Percentiles rank a stretch among this genome's conserved stretches.
These are phyloP conservation scores for Chloropsis hardwickii DNA, from an alignment of 2,113 vertebrate genomes.

Conservation along the genomic window DNA sequence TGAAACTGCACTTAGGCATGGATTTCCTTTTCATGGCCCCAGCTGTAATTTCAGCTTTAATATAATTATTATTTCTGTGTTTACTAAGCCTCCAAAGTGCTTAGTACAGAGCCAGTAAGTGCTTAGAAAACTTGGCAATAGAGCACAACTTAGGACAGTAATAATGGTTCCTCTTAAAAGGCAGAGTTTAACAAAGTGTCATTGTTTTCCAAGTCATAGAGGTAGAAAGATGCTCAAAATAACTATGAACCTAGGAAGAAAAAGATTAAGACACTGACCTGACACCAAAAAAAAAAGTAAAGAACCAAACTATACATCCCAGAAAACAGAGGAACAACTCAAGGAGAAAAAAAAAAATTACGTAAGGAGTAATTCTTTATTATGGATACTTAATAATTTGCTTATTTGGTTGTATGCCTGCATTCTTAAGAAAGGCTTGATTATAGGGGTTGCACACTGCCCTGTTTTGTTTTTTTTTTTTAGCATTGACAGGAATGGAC, in stretches of 20 bases:
- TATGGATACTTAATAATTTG: not conserved
- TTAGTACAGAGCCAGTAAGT: not conserved
- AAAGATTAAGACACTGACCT: not conserved
- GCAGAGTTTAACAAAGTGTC: not conserved
- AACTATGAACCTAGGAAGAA: not conserved
- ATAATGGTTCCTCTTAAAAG: not conserved
- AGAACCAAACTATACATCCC: not conserved
- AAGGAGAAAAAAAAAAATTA: not conserved
- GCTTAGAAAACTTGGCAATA: not conserved
- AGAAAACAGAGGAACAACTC: not conserved
- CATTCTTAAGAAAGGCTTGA: not conserved
- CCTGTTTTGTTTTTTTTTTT: fast-evolving
- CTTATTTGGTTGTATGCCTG: not conserved
- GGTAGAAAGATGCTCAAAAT: not conserved
- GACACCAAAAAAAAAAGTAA: not conserved
- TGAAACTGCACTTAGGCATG: not conserved
- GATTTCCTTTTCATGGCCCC: not conserved
- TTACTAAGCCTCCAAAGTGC: not conserved
- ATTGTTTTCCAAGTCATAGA: not conserved
- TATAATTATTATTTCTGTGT: not conserved
- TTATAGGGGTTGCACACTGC: not conserved
- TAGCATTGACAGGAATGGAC: not conserved
- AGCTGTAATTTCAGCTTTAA: not conserved
- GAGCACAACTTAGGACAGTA: not conserved
- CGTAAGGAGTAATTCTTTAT: not conserved